Evolutionary conservation across 30 jellyfish, hydroid and myxozoan genomes (phyloP).

Genomic region (Mastigias papua): DNA sequence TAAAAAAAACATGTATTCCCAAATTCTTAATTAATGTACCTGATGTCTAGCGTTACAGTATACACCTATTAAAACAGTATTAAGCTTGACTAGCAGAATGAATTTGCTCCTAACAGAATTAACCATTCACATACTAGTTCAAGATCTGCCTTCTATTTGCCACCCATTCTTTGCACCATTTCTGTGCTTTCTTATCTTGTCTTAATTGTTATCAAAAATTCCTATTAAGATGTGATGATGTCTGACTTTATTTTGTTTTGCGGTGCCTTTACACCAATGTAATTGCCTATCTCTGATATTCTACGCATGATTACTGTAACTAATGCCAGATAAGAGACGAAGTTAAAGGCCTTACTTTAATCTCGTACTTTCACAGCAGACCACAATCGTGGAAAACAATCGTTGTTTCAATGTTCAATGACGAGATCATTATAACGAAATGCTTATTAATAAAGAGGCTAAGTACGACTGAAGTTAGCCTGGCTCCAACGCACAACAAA

Average conservation of each 20-base stretch:
- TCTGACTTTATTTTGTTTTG: background rate
- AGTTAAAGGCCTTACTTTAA: conserved; percentile 2
- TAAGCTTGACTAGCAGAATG: too few relatives aligned
- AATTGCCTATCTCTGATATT: conserved; percentile 4
- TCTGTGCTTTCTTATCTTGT: background rate
- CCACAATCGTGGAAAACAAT: background rate
- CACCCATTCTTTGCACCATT: background rate
- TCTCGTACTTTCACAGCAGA: background rate
- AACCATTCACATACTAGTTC: background rate
- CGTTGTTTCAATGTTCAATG: background rate
- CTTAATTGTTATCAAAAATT: conserved; percentile 17
- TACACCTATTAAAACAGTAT: too few relatives aligned
- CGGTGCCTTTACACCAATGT: background rate
- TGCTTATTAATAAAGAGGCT: background rate
- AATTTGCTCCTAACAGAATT: too few relatives aligned
- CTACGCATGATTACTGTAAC: conserved; percentile 16
- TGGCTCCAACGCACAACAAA: conserved; percentile 13
- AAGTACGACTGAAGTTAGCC: background rate
- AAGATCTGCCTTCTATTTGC: background rate
- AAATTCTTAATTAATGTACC: too few relatives aligned
- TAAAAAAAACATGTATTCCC: too few relatives aligned
- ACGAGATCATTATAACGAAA: background rate
- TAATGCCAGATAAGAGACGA: conserved; percentile 21
- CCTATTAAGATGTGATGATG: background rate
- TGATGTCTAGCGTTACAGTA: too few relatives aligned